Conservation (phyloP, 2,113 vertebrate species). For the Diphyllodes magnificus region DNA sequence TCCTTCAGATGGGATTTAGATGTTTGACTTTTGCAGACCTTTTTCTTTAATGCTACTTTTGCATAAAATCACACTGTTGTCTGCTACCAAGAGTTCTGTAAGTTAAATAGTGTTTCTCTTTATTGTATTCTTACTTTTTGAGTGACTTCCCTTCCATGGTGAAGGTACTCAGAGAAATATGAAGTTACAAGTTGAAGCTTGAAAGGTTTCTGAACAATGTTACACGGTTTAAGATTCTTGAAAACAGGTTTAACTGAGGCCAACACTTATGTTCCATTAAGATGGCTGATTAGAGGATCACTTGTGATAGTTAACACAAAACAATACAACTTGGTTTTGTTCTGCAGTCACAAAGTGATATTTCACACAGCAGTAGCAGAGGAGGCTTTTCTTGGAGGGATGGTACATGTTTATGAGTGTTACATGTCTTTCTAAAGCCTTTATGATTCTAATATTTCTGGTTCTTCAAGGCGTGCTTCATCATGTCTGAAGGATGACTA, state of each 20-base stretch:
- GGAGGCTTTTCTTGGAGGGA: neutral
- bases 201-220: neutral
- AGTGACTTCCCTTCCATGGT: neutral
- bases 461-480: conserved; percentile 55
- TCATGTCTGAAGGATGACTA: conserved; percentile 34
- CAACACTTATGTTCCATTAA: neutral
- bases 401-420: neutral
- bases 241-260: neutral
- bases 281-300: neutral
- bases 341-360: neutral
- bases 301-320: neutral
- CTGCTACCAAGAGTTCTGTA: neutral
- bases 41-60: neutral
- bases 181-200: neutral
- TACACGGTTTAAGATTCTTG: neutral
- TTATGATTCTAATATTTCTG: conserved; percentile 38
- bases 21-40: neutral
- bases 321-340: neutral
- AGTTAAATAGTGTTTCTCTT: neutral
- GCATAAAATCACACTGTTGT: neutral
- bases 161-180: neutral
- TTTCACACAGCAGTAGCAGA: neutral
- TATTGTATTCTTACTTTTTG: neutral
- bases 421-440: neutral
- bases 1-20: neutral